Conservation (phyloP, 2,888 invertebrate genomes). For the Phyllotreta striolata region DNA sequence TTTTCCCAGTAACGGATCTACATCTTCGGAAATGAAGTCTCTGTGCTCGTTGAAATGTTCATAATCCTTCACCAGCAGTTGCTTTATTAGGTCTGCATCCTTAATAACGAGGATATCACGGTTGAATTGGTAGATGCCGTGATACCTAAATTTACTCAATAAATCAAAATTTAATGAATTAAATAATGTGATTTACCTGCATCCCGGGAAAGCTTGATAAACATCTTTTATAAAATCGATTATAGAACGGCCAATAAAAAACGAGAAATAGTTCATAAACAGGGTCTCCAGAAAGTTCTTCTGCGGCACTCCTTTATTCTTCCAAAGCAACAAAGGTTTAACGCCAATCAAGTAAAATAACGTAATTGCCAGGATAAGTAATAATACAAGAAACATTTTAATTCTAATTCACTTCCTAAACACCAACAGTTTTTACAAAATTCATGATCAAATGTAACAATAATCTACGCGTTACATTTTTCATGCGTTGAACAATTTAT, state of each 20-base stretch:
- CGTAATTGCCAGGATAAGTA: background rate
- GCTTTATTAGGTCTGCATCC: slow-evolving; percentile 24
- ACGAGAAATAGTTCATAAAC: slow-evolving; percentile 33
- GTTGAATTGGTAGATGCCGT: slow-evolving; percentile 28
- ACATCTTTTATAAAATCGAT: background rate
- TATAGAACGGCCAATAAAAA: slow-evolving; percentile 25
- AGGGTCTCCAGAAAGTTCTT: slow-evolving; percentile 35
- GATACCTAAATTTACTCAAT: slow-evolving; percentile 9
- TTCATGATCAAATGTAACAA: no score
- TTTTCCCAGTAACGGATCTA: slow-evolving; percentile 24
- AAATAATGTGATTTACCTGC: slow-evolving; percentile 1
- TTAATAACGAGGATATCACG: slow-evolving; percentile 12
- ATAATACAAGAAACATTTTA: slow-evolving; percentile 5
- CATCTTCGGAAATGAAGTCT: slow-evolving; percentile 19
- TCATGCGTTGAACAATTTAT: no score
- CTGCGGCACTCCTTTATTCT: slow-evolving; percentile 43
- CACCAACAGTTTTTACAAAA: no score
- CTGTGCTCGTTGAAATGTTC: slow-evolving; percentile 31
- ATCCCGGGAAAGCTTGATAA: background rate
- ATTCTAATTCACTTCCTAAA: background rate
- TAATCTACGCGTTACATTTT: no score
- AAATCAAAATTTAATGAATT: background rate
- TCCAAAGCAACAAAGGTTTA: slow-evolving; percentile 44
- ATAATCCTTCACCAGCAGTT: slow-evolving; percentile 25
- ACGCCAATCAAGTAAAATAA: slow-evolving; percentile 36